A percentile compares a stretch with the other conserved stretches of the same genome.
These are phyloP conservation scores for Bombus terrestris DNA, from an alignment of 1,140 invertebrate genomes.

Conservation along the genomic window DNA sequence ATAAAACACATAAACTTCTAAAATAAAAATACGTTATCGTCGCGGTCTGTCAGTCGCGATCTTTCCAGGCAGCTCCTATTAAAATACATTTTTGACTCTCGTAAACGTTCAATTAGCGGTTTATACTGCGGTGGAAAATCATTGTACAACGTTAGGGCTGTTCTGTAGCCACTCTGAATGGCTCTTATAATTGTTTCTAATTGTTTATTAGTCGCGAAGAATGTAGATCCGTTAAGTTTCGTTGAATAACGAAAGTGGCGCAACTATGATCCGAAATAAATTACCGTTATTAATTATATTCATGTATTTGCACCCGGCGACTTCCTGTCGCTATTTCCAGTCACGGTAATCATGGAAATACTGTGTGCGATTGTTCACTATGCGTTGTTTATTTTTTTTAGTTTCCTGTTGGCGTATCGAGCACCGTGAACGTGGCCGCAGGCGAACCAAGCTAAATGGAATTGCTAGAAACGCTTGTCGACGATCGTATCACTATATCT, in stretches of 20 bases:
- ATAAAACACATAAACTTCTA: background rate
- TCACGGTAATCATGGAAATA: conserved; percentile 36
- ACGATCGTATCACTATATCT: conserved; percentile 40
- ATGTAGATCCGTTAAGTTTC: conserved; percentile 9
- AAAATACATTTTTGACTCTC: background rate
- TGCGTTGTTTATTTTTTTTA: background rate
- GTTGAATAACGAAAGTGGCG: conserved; percentile 31
- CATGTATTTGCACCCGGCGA: conserved; percentile 20
- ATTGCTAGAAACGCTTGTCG: conserved; percentile 41
- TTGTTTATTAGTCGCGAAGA: background rate
- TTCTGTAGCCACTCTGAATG: background rate
- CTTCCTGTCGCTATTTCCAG: conserved; percentile 41
- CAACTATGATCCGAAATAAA: conserved; percentile 39
- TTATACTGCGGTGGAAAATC: background rate
- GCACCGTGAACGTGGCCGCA: conserved; percentile 2
- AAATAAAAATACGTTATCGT: background rate
- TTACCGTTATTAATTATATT: conserved; percentile 40
- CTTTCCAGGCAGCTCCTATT: background rate
- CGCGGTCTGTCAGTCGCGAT: background rate
- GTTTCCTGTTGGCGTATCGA: background rate
- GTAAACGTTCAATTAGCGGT: conserved; percentile 1
- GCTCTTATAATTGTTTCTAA: conserved; percentile 8
- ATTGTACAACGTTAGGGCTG: background rate
- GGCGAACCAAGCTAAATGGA: conserved; percentile 27
- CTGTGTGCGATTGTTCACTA: conserved; percentile 20